These are phyloP conservation scores for Heliconius sara DNA, from an alignment of 2,888 invertebrate genomes.

Conservation along the genomic window DNA sequence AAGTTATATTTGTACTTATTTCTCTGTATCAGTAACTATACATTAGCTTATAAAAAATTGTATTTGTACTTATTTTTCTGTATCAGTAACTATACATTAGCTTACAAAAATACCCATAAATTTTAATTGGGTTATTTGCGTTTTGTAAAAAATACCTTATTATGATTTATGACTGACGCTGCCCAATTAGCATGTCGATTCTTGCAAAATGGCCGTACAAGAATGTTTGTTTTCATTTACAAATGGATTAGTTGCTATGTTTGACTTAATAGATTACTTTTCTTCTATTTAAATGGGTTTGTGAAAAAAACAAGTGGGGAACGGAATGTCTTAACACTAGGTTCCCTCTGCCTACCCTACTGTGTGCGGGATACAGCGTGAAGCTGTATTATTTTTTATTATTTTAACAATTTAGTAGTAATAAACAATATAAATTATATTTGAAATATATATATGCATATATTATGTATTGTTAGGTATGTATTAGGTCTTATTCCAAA, in stretches of 20 bases:
- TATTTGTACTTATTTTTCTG: background rate
- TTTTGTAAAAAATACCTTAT: background rate
- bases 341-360: too few species aligned
- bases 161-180: background rate
- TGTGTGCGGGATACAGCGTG: too few species aligned
- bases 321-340: too few species aligned
- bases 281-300: too few species aligned
- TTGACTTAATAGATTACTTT: too few species aligned
- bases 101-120: background rate
- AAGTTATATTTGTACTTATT: constrained; percentile 6
- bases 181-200: constrained; percentile 1
- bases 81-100: background rate
- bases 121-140: constrained; percentile 1
- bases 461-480: too few species aligned
- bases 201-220: constrained; percentile 3
- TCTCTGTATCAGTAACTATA: background rate
- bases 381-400: too few species aligned
- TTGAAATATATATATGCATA: too few species aligned
- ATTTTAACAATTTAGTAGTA: too few species aligned
- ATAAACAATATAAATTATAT: too few species aligned
- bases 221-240: background rate
- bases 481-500: too few species aligned
- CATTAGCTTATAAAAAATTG: background rate
- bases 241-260: background rate
- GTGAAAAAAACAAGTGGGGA: too few species aligned